Evolutionary conservation across 1,140 invertebrate species (phyloP).

Genomic region (Hycleus cichorii): DNA sequence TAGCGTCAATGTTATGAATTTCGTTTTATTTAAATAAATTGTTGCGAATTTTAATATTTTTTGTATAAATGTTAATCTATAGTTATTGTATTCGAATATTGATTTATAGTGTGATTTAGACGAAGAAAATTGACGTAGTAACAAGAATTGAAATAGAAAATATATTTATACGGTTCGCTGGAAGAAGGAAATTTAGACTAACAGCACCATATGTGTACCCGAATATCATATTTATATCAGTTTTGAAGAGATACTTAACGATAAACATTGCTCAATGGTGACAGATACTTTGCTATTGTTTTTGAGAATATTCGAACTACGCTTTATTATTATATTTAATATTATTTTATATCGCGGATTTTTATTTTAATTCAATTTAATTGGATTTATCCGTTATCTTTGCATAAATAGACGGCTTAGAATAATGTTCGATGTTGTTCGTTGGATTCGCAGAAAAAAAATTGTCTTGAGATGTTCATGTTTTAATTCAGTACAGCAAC

Average conservation of each 20-base stretch:
- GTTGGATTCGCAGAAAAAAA: no score
- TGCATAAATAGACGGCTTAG: no score
- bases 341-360: neutral
- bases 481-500: no score
- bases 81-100: neutral
- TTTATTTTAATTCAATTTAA: neutral
- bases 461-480: no score
- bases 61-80: neutral
- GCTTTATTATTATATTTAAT: slow-evolving; percentile 1
- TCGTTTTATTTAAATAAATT: no score
- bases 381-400: no score
- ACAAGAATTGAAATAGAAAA: slow-evolving; percentile 6
- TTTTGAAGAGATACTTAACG: slow-evolving; percentile 12
- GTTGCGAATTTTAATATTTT: no score
- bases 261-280: slow-evolving; percentile 14
- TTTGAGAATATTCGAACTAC: slow-evolving; percentile 8
- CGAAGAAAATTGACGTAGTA: slow-evolving; percentile 12
- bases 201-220: slow-evolving; percentile 9
- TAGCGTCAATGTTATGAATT: no score
- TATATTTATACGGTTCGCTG: slow-evolving; percentile 13
- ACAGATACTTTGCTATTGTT: slow-evolving; percentile 12
- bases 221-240: slow-evolving; percentile 18
- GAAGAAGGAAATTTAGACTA: slow-evolving; percentile 9
- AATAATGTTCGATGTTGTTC: no score
- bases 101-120: neutral